Percentiles rank a stretch among this genome's conserved stretches.
Evolutionary conservation across 2,888 invertebrate species (phyloP).

Genomic region (Rhopalosiphum nymphaeae): DNA sequence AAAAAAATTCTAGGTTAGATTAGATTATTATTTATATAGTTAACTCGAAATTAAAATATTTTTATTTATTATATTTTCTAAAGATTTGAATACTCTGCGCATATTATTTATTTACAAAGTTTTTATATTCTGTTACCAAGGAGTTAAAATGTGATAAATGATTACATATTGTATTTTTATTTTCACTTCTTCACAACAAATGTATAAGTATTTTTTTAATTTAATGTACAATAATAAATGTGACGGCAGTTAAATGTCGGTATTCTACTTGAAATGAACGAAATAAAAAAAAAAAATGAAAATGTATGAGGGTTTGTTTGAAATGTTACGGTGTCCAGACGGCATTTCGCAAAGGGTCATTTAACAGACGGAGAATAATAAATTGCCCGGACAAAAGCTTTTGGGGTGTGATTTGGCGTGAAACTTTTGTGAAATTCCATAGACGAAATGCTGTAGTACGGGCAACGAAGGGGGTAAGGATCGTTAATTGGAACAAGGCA

Average conservation of each 20-base stretch:
- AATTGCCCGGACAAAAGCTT: conserved; percentile 61
- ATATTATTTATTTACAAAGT: not conserved
- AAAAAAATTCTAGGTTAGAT: not conserved
- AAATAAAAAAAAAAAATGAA: conserved; percentile 43
- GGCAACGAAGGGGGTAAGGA: conserved; percentile 1
- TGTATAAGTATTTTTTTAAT: conserved; percentile 52
- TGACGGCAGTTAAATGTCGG: conserved; percentile 38
- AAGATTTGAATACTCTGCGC: not conserved
- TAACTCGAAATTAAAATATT: not conserved
- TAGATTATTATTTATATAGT: not conserved
- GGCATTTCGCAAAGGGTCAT: conserved; percentile 61
- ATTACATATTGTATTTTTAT: conserved; percentile 17
- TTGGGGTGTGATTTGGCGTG: conserved; percentile 64
- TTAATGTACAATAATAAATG: conserved; percentile 50
- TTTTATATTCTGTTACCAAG: conserved; percentile 3
- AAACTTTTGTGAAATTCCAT: conserved; percentile 60
- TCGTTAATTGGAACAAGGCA: conserved; percentile 51
- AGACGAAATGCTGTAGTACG: conserved; percentile 16
- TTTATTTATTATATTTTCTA: not conserved
- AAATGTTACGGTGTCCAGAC: conserved; percentile 64
- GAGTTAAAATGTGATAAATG: conserved; percentile 45
- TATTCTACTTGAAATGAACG: conserved; percentile 27
- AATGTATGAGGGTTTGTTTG: conserved; percentile 58
- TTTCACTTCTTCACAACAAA: conserved; percentile 35
- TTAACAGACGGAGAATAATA: conserved; percentile 64